phyloP scores from a whole-genome alignment of 2,113 vertebrate genomes.

The Sturnus vulgaris region DNA sequence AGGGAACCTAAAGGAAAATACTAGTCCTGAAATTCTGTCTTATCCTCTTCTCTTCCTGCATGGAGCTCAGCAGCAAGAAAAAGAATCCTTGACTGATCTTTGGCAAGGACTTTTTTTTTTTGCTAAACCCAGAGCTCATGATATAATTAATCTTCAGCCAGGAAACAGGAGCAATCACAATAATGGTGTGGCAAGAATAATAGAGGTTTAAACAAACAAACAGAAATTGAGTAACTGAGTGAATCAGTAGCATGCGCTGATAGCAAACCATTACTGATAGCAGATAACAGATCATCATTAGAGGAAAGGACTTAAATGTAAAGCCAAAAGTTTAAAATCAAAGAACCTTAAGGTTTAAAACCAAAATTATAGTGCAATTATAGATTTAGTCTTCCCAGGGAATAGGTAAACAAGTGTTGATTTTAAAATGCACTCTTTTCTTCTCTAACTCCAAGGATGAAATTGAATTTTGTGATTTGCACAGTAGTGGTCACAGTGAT shows the following conservation, averaged over 20 bases:
- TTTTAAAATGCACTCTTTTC: not conserved
- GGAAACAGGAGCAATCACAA: not conserved
- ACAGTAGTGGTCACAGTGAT: not conserved
- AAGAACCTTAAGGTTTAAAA: not conserved
- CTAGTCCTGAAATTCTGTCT: not conserved
- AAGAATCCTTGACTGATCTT: not conserved
- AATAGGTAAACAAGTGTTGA: not conserved
- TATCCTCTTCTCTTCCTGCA: not conserved
- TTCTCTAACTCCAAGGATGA: not conserved
- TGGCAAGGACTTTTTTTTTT: not conserved
- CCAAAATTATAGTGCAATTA: not conserved
- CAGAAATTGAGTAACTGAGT: not conserved
- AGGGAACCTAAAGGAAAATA: not conserved
- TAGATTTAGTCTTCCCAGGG: not conserved
- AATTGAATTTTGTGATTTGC: not conserved
- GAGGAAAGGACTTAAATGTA: not conserved
- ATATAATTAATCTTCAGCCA: not conserved
- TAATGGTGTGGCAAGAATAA: not conserved
- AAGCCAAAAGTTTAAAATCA: not conserved
- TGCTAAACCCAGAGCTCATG: not conserved
- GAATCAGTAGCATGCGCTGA: not conserved
- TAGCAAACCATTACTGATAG: not conserved
- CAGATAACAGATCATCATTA: not conserved
- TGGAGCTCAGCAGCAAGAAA: not conserved
- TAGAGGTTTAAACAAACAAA: not conserved